Conservation (phyloP, 1,140 invertebrate species). For the Physella acuta region DNA sequence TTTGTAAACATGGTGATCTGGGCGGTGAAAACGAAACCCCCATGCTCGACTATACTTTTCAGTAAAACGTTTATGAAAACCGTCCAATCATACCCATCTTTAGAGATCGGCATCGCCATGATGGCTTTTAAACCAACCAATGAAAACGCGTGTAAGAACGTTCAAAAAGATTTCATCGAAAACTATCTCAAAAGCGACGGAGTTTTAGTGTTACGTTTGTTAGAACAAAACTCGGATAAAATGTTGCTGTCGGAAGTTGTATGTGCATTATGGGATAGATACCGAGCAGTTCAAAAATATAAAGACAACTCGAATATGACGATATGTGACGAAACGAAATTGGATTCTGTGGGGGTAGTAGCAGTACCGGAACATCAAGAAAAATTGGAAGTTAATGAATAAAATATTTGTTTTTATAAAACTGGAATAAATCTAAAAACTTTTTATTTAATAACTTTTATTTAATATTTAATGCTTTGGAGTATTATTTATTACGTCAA, state of each 20-base stretch:
- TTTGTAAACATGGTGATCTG: slow-evolving; percentile 34
- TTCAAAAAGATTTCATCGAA: slow-evolving; percentile 40
- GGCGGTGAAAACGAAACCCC: slow-evolving; percentile 34
- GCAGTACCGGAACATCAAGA: too few species aligned
- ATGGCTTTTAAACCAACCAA: neutral
- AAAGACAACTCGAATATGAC: neutral
- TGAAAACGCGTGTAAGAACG: slow-evolving; percentile 28
- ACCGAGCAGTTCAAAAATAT: neutral
- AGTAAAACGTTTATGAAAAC: slow-evolving; percentile 48
- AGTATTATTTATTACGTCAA: too few species aligned
- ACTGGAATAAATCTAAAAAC: too few species aligned
- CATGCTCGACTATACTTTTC: slow-evolving; percentile 25
- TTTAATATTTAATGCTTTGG: too few species aligned
- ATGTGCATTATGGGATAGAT: slow-evolving; percentile 43
- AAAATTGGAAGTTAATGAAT: too few species aligned
- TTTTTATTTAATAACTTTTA: too few species aligned
- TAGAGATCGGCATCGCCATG: slow-evolving; percentile 13
- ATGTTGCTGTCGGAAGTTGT: slow-evolving; percentile 47
- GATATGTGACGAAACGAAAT: too few species aligned
- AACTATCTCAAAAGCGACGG: slow-evolving; percentile 52
- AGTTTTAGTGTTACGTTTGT: slow-evolving; percentile 46
- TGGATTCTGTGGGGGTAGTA: too few species aligned
- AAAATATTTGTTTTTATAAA: too few species aligned
- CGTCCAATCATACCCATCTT: slow-evolving; percentile 30
- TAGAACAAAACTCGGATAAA: slow-evolving; percentile 51